phyloP scores from a whole-genome alignment of 2,797 vertebrate species.

The Morus bassanus region DNA sequence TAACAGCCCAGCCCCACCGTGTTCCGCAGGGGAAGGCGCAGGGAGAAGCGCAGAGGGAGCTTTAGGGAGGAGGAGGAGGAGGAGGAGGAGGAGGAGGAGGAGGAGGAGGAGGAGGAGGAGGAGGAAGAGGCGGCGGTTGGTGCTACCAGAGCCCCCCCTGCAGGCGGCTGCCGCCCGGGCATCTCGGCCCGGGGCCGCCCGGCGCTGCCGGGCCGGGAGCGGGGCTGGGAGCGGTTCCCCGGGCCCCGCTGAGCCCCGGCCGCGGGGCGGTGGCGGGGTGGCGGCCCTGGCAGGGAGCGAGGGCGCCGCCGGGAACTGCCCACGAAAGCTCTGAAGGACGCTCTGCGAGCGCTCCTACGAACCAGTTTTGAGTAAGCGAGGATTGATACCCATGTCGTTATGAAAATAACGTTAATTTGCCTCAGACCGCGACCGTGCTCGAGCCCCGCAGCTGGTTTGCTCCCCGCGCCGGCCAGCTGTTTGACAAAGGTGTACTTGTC shows the following conservation, averaged over 20 bases:
- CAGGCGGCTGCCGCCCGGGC: not conserved
- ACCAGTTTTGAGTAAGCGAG: rapidly evolving
- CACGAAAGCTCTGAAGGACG: too few relatives aligned
- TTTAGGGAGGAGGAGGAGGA: too few relatives aligned
- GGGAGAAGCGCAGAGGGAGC: too few relatives aligned
- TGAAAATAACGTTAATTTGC: rapidly evolving
- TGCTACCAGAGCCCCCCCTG: not conserved
- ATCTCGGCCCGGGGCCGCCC: too few relatives aligned
- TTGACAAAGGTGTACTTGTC: rapidly evolving
- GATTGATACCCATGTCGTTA: rapidly evolving
- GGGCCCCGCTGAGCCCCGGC: not conserved
- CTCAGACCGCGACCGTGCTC: rapidly evolving
- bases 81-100: too few relatives aligned
- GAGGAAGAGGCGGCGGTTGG: too few relatives aligned
- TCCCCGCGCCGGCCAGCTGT: rapidly evolving
- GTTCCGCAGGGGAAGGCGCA: not conserved
- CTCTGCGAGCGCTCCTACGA: not conserved
- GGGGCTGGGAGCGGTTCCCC: not conserved
- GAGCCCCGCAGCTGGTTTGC: rapidly evolving
- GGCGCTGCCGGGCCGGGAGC: too few relatives aligned
- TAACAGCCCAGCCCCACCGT: not conserved
- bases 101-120: too few relatives aligned
- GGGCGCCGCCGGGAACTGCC: not conserved
- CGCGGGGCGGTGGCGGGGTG: not conserved
- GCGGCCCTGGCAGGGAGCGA: too few relatives aligned